Evolutionary conservation across 2,113 vertebrate genomes (phyloP), one percentile per base, ranked within the genome.

Genomic region (Herpailurus yagouaroundi): DNA sequence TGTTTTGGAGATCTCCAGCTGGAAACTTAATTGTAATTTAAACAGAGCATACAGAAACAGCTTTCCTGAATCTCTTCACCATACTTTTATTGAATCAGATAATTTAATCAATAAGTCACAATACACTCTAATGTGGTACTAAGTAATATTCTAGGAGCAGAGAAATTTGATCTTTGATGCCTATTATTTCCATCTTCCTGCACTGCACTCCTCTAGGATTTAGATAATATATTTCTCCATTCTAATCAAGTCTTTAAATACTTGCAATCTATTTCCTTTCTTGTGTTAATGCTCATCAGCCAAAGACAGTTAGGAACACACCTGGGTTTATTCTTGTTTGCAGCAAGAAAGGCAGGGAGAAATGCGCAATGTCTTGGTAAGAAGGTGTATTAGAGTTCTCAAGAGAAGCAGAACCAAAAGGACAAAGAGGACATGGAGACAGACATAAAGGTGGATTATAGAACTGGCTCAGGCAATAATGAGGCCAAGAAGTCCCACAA

Each of bases 11-110:
- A 96, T 92, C 97, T 98, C 98, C 98, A 98, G 98, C 98, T 98
- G 99, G 98, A 98, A 97, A 98, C 82, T 94, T 98, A 98, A 99
- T 98, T 98, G 98, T 98, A 97, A 97, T 98, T 98, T 98, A 98
- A 98, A 97, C 90, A 94, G 76, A 97, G 90, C 91, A 98, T 71
- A 97, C 33, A 97, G 90, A 86, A 10, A 33, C 85, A 96, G 66
- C 79, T 92, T 97, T 96, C 71, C 68, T 66, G 95, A 82, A 97
- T 95, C 81, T 91, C 84, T 76, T 66, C 90, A 81, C 80, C 64
- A 90, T 64, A 82, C 41, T 97, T 98, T 87, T 94, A 97, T 97
- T 73, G 86, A 98, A 97, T 36, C 48, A 15, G 90, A 94, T 98
- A 98, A 98, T 97, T 96, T 80, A 98, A 98, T 96, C 41, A 96